These are phyloP conservation scores for Cercocebus atys DNA, from an alignment of 2,113 vertebrate genomes.

Conservation along the genomic window DNA sequence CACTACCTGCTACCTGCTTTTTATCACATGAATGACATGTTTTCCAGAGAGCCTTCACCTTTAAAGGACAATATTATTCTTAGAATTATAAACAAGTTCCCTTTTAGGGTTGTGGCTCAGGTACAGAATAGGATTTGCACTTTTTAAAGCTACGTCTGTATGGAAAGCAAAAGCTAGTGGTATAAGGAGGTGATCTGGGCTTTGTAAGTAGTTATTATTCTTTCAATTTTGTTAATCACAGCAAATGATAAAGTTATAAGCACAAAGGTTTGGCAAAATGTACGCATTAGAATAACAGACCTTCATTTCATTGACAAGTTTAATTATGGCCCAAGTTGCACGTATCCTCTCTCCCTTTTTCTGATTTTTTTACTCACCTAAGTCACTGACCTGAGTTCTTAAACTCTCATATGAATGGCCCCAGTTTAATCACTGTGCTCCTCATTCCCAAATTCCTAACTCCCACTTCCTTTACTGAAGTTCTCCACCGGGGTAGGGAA, in stretches of 20 bases:
- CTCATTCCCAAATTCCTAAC: background rate
- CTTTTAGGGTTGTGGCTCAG: background rate
- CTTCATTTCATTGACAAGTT: background rate
- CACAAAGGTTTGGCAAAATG: background rate
- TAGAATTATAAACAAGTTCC: background rate
- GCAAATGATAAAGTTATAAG: slow-evolving; percentile 1
- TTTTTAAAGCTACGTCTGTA: background rate
- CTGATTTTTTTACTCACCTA: background rate
- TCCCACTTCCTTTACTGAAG: background rate
- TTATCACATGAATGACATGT: background rate
- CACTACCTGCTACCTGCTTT: background rate
- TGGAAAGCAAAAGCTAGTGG: background rate
- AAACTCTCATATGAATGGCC: background rate
- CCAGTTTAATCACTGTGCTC: background rate
- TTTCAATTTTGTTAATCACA: slow-evolving; percentile 7
- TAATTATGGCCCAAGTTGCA: background rate
- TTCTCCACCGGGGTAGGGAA: background rate
- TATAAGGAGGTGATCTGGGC: background rate
- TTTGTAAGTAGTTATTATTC: background rate
- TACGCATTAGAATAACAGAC: background rate
- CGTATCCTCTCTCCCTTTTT: background rate
- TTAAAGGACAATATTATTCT: slow-evolving; percentile 18
- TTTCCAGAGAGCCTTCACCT: background rate
- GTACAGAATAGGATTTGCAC: background rate
- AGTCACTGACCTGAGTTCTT: background rate